phyloP scores from a whole-genome alignment of 2,113 vertebrate genomes.

The Melanostigma gelatinosum region DNA sequence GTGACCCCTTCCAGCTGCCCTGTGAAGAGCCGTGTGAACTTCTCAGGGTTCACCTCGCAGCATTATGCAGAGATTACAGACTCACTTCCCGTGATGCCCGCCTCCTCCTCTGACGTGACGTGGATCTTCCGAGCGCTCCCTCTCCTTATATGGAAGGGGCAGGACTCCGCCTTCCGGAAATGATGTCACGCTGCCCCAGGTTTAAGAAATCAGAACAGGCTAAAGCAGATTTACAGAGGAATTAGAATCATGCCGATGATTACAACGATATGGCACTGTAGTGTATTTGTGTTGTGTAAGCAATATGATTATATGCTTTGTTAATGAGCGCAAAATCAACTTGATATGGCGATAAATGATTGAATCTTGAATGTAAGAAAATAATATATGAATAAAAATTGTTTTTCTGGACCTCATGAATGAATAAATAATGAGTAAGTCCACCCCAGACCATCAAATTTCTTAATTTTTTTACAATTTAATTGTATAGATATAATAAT shows the following conservation, averaged over 20 bases:
- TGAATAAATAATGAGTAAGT: too few species aligned
- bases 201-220: slow-evolving; percentile 49
- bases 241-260: not conserved
- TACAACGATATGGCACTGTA: not conserved
- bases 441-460: too few species aligned
- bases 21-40: slow-evolving; percentile 81
- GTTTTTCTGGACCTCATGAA: too few species aligned
- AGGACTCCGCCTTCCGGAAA: slow-evolving; percentile 75
- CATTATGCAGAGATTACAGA: slow-evolving; percentile 51
- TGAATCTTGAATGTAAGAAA: too few species aligned
- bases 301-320: not conserved
- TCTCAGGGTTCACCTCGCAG: not conserved
- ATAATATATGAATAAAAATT: too few species aligned
- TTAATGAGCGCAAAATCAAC: not conserved
- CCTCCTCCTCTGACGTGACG: slow-evolving; percentile 42
- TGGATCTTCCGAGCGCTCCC: slow-evolving; percentile 72
- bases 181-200: slow-evolving; percentile 73
- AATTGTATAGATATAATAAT: not conserved
- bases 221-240: not conserved
- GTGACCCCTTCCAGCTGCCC: slow-evolving; percentile 79
- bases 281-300: not conserved
- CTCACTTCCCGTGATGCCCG: slow-evolving; percentile 80
- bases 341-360: not conserved
- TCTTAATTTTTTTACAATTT: not conserved
- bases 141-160: slow-evolving; percentile 78